Evolutionary conservation across 2,113 vertebrate species (phyloP).

Genomic region (Puffinus mauretanicus): DNA sequence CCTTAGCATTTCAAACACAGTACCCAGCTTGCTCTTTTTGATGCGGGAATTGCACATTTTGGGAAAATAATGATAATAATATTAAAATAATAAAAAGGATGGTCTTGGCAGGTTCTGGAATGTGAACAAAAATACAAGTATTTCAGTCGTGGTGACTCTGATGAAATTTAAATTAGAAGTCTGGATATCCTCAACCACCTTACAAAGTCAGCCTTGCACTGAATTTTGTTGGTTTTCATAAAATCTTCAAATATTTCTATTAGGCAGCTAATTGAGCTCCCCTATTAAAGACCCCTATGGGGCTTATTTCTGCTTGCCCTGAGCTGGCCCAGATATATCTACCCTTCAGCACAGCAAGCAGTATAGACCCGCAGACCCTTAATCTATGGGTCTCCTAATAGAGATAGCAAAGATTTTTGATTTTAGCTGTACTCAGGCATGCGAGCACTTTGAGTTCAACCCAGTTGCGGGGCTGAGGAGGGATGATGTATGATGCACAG

Average conservation of each 20-base stretch:
- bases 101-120: background rate
- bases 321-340: background rate
- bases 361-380: background rate
- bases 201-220: background rate
- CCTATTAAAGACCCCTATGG: background rate
- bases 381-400: background rate
- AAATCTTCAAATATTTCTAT: background rate
- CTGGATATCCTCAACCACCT: background rate
- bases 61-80: background rate
- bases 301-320: background rate
- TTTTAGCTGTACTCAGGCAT: background rate
- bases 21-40: background rate
- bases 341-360: background rate
- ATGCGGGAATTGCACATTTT: background rate
- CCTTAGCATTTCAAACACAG: background rate
- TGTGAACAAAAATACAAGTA: background rate
- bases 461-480: background rate
- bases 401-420: background rate
- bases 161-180: background rate
- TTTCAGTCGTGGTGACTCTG: background rate
- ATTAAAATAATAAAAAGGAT: background rate
- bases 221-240: background rate
- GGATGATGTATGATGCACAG: background rate
- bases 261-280: background rate
- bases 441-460: rapidly evolving